Evolutionary conservation across 2,888 invertebrate genomes (phyloP).

Genomic region (Drosophila testacea): DNA sequence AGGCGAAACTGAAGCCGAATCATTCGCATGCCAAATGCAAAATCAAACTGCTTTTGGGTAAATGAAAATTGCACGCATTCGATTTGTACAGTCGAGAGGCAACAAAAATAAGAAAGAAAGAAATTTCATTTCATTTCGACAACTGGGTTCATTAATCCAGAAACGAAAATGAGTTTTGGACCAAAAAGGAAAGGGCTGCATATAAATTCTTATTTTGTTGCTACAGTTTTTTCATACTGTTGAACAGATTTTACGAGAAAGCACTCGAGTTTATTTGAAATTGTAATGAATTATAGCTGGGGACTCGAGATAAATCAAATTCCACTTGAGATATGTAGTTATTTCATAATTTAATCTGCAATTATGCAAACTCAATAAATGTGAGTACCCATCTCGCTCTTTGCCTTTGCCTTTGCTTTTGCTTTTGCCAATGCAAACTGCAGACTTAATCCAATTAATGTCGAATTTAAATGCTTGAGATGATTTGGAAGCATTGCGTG

Average conservation of each 20-base stretch:
- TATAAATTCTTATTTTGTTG: not conserved
- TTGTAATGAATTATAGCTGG: not conserved
- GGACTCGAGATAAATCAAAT: conserved; percentile 5
- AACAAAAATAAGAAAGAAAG: not conserved
- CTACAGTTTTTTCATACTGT: not conserved
- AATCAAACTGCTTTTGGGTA: conserved; percentile 48
- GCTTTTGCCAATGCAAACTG: conserved; percentile 27
- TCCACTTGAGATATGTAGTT: conserved; percentile 20
- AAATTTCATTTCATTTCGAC: conserved; percentile 7
- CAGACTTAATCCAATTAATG: conserved; percentile 80
- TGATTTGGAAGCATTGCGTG: conserved; percentile 51
- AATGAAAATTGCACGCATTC: conserved; percentile 47
- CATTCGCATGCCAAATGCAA: conserved; percentile 18
- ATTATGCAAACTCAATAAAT: conserved; percentile 57
- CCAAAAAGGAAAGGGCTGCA: not conserved
- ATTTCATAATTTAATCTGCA: conserved; percentile 61
- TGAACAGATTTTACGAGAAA: not conserved
- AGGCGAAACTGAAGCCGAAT: not conserved
- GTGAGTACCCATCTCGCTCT: not conserved
- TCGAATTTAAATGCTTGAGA: conserved; percentile 75
- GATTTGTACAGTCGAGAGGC: conserved; percentile 13
- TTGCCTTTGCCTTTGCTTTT: conserved; percentile 1
- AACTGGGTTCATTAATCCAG: not conserved
- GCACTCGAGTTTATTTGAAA: not conserved
- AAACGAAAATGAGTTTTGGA: not conserved